phyloP scores from a whole-genome alignment of 2,888 invertebrate species.

The Glaucopsyche alexis region DNA sequence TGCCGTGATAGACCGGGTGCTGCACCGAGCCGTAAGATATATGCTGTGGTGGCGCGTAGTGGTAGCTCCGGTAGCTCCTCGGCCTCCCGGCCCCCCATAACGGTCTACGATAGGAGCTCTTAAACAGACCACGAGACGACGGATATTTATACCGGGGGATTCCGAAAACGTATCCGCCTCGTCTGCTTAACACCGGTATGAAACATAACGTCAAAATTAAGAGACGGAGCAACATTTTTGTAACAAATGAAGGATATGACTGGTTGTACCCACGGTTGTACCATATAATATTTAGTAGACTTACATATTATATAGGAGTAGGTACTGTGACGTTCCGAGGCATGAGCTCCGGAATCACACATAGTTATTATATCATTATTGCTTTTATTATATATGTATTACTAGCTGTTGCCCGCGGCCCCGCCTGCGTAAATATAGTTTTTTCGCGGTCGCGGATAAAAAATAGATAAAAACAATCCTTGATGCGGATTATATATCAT shows the following conservation, averaged over 20 bases:
- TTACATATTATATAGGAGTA: no score
- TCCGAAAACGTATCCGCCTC: neutral
- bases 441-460: no score
- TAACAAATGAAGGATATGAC: neutral
- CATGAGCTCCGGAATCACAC: no score
- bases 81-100: slow-evolving; percentile 39
- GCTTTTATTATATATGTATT: no score
- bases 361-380: no score
- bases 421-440: no score
- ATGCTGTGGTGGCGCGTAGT: slow-evolving; percentile 55
- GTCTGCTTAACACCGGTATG: neutral
- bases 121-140: slow-evolving; percentile 13
- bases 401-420: no score
- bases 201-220: neutral
- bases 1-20: slow-evolving; percentile 55
- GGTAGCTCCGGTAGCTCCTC: slow-evolving; percentile 46
- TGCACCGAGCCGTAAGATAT: slow-evolving; percentile 50
- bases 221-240: slow-evolving; percentile 18
- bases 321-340: no score
- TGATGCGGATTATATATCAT: no score
- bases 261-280: no score
- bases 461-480: no score
- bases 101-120: slow-evolving; percentile 33
- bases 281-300: no score
- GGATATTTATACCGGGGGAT: neutral